These are phyloP conservation scores for Druon quercuslanigerum DNA, from an alignment of 1,140 invertebrate species.

Conservation along the genomic window DNA sequence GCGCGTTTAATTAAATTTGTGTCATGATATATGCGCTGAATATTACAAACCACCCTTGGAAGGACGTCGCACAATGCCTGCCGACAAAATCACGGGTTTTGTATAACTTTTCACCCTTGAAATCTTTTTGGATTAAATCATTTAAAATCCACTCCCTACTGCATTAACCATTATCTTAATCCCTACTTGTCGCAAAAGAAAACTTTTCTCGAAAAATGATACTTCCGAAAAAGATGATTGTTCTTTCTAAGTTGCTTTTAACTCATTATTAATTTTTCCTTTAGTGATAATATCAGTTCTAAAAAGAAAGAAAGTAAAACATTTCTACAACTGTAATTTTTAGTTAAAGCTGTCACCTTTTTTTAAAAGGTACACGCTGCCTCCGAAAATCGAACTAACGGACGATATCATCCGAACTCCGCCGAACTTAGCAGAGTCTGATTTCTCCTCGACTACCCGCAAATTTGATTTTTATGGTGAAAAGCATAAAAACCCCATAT, in stretches of 20 bases:
- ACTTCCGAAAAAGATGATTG: not conserved
- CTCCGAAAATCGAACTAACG: too few relatives aligned
- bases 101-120: constrained; percentile 51
- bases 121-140: constrained; percentile 35
- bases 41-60: constrained; percentile 66
- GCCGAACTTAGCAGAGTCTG: too few relatives aligned
- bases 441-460: too few relatives aligned
- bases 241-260: not conserved
- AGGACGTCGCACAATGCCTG: constrained; percentile 46
- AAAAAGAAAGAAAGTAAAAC: too few relatives aligned
- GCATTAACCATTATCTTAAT: not conserved
- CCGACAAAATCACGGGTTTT: constrained; percentile 62
- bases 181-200: not conserved
- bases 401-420: too few relatives aligned
- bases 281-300: too few relatives aligned
- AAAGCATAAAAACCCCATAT: too few relatives aligned
- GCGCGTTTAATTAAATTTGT: constrained; percentile 74
- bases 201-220: constrained; percentile 14
- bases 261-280: not conserved
- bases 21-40: constrained; percentile 71
- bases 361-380: too few relatives aligned
- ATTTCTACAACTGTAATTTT: too few relatives aligned
- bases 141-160: not conserved
- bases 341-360: too few relatives aligned
- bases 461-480: too few relatives aligned